Base-by-base conservation (phyloP, 1,140 invertebrate genomes). In the Drosophila parvula region DNA sequence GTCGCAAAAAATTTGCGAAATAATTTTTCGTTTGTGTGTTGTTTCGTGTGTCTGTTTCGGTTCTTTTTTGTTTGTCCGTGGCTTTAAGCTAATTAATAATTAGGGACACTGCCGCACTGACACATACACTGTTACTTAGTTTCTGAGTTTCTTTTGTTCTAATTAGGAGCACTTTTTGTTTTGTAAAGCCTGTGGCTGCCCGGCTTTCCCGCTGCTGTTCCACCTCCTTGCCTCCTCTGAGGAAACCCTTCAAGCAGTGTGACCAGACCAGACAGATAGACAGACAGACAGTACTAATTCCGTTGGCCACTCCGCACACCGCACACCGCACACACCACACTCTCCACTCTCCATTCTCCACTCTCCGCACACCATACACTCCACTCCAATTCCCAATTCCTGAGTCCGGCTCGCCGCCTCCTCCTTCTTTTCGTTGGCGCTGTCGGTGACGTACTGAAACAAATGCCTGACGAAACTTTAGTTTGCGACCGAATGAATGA, bases 381-480 rank as follows among this genome's bases (percentile, higher is more conserved):
- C 57, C 57, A 60, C 14, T 55, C 48, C 22, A 44, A 69, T 69
- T 67, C 65, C 65, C 65, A 67, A 69, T 51, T 75, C 59, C 60
- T 62, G 50, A 74, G 58, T 74, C 69, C 51, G 70, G 65, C 70
- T 88, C 65, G 88, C 83, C 82, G 82, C 79, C 82, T 86, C 84
- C 83, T 88, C 83, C 83, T 88, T 88, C 83, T 88, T 88, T 81
- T 80, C 84, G 80, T 81, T 89, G 77, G 74, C 84, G 68, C 84
- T 89, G 84, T 84, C 78, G 80, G 85, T 89, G 84, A 90, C 81
- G 84, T 89, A 89, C 84, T 89, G 85, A 89, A 82, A 78, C 78
- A 78, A 80, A 79, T 84, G 81, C 73, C 77, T 57, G 76, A 84
- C 69, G 61, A 67, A 81, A 84, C 68, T 81, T 90, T 84, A 74